Conservation (phyloP, 2,888 invertebrate species). For the Tenthredo mesomela region DNA sequence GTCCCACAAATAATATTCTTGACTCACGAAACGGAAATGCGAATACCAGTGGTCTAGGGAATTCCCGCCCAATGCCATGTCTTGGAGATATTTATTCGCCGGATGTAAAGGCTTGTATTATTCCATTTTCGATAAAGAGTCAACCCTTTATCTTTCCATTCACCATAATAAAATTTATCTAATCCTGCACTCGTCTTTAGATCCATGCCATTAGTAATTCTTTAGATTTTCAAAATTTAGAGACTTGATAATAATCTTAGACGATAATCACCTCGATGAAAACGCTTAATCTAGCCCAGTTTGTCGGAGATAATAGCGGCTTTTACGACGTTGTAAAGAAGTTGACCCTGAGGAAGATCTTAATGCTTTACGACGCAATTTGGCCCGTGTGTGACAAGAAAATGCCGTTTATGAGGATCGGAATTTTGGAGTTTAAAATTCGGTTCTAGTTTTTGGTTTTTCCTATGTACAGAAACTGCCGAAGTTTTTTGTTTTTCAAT, state of each 20-base stretch:
- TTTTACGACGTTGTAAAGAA: conserved; percentile 22
- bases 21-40: neutral
- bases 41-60: neutral
- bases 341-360: conserved; percentile 23
- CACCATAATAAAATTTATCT: neutral
- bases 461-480: neutral
- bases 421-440: neutral
- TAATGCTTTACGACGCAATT: conserved; percentile 27
- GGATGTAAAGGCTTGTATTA: neutral
- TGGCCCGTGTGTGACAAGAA: conserved; percentile 3
- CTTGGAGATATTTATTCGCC: neutral
- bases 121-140: neutral
- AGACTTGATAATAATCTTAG: conserved; percentile 12
- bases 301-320: neutral
- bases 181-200: neutral
- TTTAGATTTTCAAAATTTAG: neutral
- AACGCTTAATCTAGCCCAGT: neutral
- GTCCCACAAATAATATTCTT: neutral
- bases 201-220: neutral
- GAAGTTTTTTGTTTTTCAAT: too few species aligned
- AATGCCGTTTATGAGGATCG: neutral
- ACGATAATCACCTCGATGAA: conserved; percentile 25
- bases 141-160: neutral
- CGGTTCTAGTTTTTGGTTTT: neutral
- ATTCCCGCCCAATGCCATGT: neutral